phyloP scores from a whole-genome alignment of 2,113 vertebrate genomes.

The Periophthalmus modestus region DNA sequence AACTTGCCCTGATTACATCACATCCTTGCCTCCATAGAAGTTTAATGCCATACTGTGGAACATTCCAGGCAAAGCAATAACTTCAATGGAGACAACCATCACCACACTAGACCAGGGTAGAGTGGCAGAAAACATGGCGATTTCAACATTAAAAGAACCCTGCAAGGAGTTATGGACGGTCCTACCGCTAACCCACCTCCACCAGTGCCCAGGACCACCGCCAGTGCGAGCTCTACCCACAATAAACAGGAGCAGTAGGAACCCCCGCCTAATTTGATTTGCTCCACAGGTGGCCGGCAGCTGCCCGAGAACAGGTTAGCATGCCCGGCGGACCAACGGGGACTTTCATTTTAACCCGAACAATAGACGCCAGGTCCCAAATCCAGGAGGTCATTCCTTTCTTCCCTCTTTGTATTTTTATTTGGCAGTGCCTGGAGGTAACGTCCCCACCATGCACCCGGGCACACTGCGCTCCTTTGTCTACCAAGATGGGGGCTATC shows the following conservation, averaged over 20 bases:
- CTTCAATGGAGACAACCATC: no score
- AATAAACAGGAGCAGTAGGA: slow-evolving; percentile 90
- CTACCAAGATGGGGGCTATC: slow-evolving; percentile 88
- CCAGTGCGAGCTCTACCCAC: slow-evolving; percentile 83
- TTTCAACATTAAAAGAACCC: slow-evolving; percentile 38
- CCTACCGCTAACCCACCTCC: slow-evolving; percentile 59
- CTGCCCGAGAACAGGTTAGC: slow-evolving; percentile 91
- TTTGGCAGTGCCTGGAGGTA: slow-evolving; percentile 89
- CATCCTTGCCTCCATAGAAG: neutral
- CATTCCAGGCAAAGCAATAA: no score
- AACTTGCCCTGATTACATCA: neutral
- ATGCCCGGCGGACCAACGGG: slow-evolving; percentile 64
- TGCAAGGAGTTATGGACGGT: slow-evolving; percentile 19
- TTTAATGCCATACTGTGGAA: no score
- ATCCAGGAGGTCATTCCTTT: slow-evolving; percentile 80
- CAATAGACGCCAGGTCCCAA: slow-evolving; percentile 85
- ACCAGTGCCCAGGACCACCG: slow-evolving; percentile 66
- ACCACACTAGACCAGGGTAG: neutral
- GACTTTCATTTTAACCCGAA: slow-evolving; percentile 72
- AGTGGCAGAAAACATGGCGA: slow-evolving; percentile 25
- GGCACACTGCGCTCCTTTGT: slow-evolving; percentile 93
- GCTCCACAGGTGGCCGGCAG: slow-evolving; percentile 95
- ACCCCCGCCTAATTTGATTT: slow-evolving; percentile 92
- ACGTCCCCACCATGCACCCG: slow-evolving; percentile 74
- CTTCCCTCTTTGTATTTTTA: slow-evolving; percentile 56